phyloP scores from a whole-genome alignment of 2,797 vertebrate species.

The Alectoris magna region DNA sequence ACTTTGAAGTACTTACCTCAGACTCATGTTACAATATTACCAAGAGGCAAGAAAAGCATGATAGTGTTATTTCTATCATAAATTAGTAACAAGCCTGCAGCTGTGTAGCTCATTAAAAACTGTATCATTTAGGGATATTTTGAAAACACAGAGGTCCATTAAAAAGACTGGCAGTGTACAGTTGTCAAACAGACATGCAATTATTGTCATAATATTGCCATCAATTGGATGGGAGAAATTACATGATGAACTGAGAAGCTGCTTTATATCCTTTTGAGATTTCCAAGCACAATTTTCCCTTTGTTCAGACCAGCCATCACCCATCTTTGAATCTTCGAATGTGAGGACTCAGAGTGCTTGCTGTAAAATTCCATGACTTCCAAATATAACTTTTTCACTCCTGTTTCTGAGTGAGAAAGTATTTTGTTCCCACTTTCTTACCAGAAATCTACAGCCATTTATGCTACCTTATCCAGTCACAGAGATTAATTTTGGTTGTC shows the following conservation, averaged over 20 bases:
- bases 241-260: slow-evolving; percentile 29
- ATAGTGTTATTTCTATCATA: not conserved
- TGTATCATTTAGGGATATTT: slow-evolving; percentile 69
- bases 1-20: slow-evolving; percentile 20
- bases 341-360: not conserved
- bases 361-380: not conserved
- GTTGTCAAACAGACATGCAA: slow-evolving; percentile 64
- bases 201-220: slow-evolving; percentile 72
- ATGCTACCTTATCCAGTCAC: not conserved
- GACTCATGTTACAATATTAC: not conserved
- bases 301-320: slow-evolving; percentile 36
- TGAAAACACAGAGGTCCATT: slow-evolving; percentile 70
- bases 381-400: not conserved
- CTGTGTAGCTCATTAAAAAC: slow-evolving; percentile 69
- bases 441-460: not conserved
- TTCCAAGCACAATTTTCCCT: slow-evolving; percentile 36
- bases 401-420: not conserved
- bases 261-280: slow-evolving; percentile 41
- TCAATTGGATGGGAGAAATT: slow-evolving; percentile 55
- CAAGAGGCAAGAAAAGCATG: not conserved
- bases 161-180: slow-evolving; percentile 47
- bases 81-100: slow-evolving; percentile 67
- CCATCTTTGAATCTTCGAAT: not conserved
- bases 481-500: not conserved
- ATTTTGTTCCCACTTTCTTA: not conserved